A percentile compares a stretch with the other conserved stretches of the same genome.
Evolutionary conservation across 1,140 invertebrate genomes (phyloP).

Genomic region (Pogonomyrmex barbatus): DNA sequence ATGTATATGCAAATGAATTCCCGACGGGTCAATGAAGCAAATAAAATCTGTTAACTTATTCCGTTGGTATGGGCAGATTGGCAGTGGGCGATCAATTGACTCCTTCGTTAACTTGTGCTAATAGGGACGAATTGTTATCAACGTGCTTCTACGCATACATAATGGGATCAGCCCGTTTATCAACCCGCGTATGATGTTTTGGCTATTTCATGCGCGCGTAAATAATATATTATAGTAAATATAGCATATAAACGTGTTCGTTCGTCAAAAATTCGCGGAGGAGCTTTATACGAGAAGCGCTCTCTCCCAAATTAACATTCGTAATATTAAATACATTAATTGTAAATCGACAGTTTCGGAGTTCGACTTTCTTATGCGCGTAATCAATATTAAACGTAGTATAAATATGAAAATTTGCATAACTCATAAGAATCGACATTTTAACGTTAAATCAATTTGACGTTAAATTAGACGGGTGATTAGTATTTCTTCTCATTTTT

Average conservation of each 20-base stretch:
- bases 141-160: conserved; percentile 80
- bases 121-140: conserved; percentile 83
- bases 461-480: neutral
- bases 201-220: conserved; percentile 50
- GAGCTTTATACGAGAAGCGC: neutral
- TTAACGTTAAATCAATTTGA: neutral
- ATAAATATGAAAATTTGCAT: neutral
- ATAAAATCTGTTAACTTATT: conserved; percentile 83
- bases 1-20: conserved; percentile 72
- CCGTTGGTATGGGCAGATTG: conserved; percentile 79
- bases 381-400: conserved; percentile 7
- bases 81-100: conserved; percentile 85
- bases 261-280: neutral
- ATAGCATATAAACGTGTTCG: neutral
- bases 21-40: conserved; percentile 82
- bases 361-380: neutral
- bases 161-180: conserved; percentile 77
- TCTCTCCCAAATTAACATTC: neutral
- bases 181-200: conserved; percentile 56
- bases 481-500: neutral
- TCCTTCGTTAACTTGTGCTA: conserved; percentile 82
- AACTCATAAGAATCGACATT: neutral
- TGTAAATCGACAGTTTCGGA: conserved; percentile 2
- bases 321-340: neutral
- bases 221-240: conserved; percentile 36